phyloP scores from a whole-genome alignment of 2,797 vertebrate genomes.

The Mareca strepera region DNA sequence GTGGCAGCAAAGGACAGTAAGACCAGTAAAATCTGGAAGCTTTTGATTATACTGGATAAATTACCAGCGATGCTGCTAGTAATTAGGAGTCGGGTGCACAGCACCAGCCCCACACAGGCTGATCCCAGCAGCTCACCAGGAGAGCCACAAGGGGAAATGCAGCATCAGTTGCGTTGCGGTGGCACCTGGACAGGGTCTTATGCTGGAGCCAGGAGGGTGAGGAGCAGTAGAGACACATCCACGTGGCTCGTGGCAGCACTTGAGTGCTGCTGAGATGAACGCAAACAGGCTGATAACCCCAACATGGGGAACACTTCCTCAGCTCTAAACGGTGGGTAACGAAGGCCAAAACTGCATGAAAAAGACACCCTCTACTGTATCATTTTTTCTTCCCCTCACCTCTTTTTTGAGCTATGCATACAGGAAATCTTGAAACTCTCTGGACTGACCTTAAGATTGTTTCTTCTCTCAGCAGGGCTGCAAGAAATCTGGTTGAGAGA shows the following conservation, averaged over 20 bases:
- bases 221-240: neutral
- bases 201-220: neutral
- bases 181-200: neutral
- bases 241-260: neutral
- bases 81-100: neutral
- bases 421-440: neutral
- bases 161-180: neutral
- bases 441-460: neutral
- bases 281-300: neutral
- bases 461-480: neutral
- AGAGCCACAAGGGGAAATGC: neutral
- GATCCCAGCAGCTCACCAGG: neutral
- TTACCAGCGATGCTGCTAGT: neutral
- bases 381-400: neutral
- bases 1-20: neutral
- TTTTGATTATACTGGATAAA: too few relatives aligned
- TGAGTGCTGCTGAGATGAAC: neutral
- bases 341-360: neutral
- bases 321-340: neutral
- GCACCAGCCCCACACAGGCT: rapidly evolving
- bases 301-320: neutral
- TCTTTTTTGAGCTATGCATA: neutral
- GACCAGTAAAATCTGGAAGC: too few relatives aligned
- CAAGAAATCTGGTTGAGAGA: too few relatives aligned
- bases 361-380: neutral